Evolutionary conservation across 2,113 vertebrate genomes (phyloP).

Genomic region (Pitta sordida): DNA sequence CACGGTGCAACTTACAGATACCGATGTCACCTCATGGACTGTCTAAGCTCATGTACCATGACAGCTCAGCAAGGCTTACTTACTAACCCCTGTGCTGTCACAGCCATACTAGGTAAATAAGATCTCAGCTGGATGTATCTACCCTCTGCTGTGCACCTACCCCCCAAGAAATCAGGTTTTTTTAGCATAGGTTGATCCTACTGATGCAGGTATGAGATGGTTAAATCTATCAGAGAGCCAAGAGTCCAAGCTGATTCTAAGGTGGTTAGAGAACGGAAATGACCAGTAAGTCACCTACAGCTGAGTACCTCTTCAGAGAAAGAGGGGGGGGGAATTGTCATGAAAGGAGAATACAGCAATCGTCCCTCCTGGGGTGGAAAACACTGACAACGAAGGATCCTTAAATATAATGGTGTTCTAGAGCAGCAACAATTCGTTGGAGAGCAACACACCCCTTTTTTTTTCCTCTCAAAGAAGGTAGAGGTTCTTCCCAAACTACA

Average conservation of each 20-base stretch:
- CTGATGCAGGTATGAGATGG: neutral
- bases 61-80: neutral
- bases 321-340: neutral
- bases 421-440: neutral
- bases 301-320: neutral
- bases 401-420: neutral
- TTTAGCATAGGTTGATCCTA: neutral
- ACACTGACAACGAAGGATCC: neutral
- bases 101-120: neutral
- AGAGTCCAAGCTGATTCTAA: neutral
- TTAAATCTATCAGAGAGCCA: neutral
- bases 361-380: neutral
- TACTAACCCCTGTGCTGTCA: neutral
- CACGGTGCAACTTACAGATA: neutral
- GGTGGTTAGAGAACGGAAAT: neutral
- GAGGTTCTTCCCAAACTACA: neutral
- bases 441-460: neutral
- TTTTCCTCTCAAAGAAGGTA: neutral
- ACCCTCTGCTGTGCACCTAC: neutral
- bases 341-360: neutral
- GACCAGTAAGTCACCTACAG: neutral
- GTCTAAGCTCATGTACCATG: neutral
- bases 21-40: neutral
- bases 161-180: neutral
- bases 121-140: neutral